These are phyloP conservation scores for Delphinapterus leucas DNA, from an alignment of 2,113 vertebrate species.

Conservation along the genomic window DNA sequence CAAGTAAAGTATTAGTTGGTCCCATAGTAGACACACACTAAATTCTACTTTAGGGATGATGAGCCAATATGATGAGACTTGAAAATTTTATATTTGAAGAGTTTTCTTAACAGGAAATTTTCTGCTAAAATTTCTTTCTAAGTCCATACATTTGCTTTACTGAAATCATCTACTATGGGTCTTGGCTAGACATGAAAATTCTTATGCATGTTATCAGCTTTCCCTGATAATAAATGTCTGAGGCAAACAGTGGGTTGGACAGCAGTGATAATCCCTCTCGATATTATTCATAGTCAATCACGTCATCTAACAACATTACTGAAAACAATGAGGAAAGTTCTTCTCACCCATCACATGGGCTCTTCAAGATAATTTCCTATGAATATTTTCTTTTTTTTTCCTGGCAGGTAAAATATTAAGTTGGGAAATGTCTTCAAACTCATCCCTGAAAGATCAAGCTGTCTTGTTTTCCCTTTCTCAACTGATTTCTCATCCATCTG, in stretches of 20 bases:
- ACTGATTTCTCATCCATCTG: not conserved
- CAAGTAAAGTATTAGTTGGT: not conserved
- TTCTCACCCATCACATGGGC: not conserved
- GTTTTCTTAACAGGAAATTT: conserved; percentile 57
- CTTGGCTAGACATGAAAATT: conserved; percentile 69
- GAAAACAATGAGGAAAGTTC: not conserved
- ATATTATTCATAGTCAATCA: not conserved
- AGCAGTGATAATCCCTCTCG: conserved; percentile 35
- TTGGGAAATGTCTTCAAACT: not conserved
- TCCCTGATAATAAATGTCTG: conserved; percentile 46
- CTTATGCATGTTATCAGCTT: conserved; percentile 52
- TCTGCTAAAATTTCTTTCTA: conserved; percentile 57
- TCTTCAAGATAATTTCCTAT: conserved; percentile 18
- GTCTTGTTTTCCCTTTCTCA: not conserved
- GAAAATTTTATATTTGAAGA: conserved; percentile 38
- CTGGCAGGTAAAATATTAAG: not conserved
- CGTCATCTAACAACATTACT: not conserved
- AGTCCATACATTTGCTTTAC: conserved; percentile 62
- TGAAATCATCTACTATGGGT: conserved; percentile 63
- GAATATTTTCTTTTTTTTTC: not conserved
- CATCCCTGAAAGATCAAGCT: not conserved
- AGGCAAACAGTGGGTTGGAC: conserved; percentile 33
- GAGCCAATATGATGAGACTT: not conserved
- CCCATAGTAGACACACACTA: not conserved
- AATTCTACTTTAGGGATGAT: not conserved